Evolutionary conservation across 2,888 invertebrate species (phyloP), one percentile per base, ranked within the genome.

Genomic region (Fabriciana adippe): DNA sequence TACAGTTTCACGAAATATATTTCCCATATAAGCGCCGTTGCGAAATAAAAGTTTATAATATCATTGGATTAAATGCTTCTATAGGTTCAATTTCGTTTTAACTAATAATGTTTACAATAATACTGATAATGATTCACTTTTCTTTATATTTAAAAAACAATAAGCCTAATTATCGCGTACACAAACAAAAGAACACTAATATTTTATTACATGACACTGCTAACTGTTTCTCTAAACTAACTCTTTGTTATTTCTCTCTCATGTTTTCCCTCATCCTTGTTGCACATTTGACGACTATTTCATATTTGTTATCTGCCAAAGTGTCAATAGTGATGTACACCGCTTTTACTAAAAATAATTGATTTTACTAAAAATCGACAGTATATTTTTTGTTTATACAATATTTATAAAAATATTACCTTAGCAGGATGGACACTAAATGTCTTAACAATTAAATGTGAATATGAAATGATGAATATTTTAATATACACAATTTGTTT

Each of bases 21-120:
- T 71, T 74, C 69, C 75, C 75, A 75, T 75, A 75, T 67, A 75
- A 73, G 59, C 53, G 45, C 56, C 57, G 60, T 72, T 67, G 55
- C 57, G 47, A 55, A 70, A 66, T 59, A 59, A 67, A 70, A 72
- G 69, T 62, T 74, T 69, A 69, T 47, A 54, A 68, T 61, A 66
- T 69, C 73, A 70, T 73, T 26, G 57, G 45, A 55, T 47, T 64
- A 60, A 68, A 68, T 66, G 66, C 48, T 53, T 51, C 31, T 51
- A 3, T 31, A 56, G 4, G 56, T 50, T 45, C 54, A 54, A 21
- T 45, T 48, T 54, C 18, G 45, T 13, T 59, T 16, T 47, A n/a
- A n/a, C 31, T n/a, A 66, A 55, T 15, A 47, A 21, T 3, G n/a
- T 47, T 60, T 16, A 14, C 21, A 48, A 11, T 47, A 54, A 54